Conservation (phyloP, 2,113 vertebrate species). For the Pelodiscus sinensis region DNA sequence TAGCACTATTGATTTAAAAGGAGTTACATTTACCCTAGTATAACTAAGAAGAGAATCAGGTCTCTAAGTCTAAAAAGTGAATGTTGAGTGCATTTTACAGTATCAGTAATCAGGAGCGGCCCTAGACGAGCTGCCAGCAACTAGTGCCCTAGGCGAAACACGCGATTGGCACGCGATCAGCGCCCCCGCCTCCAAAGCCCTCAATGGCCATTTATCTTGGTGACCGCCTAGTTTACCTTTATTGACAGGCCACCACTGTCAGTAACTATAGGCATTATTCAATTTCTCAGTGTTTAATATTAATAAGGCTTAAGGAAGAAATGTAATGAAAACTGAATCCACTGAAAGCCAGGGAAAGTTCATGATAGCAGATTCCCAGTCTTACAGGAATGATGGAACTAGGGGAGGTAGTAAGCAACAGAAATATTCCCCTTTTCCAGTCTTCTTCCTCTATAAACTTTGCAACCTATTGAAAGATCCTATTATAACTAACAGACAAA, state of each 20-base stretch:
- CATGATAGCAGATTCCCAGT: neutral
- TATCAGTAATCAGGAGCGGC: neutral
- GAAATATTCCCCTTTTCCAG: neutral
- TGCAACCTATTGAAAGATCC: neutral
- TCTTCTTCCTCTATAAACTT: neutral
- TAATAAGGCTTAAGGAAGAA: constrained; percentile 1
- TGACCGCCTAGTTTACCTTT: no score
- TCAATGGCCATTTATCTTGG: no score
- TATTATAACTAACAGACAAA: constrained; percentile 33
- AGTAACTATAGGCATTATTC: neutral
- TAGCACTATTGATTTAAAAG: neutral
- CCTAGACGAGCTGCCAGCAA: no score
- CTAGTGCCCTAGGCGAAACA: no score
- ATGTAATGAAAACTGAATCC: neutral
- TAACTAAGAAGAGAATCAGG: neutral
- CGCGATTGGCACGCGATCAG: no score
- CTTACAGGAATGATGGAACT: neutral
- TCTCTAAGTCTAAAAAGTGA: neutral
- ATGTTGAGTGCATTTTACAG: neutral
- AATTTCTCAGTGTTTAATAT: constrained; percentile 1
- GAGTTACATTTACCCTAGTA: neutral
- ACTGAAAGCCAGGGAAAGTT: neutral
- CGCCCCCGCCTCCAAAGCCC: no score
- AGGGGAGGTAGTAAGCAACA: neutral
- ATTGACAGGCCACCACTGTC: no score